Percentiles rank a stretch among this genome's conserved stretches.
Evolutionary conservation across 2,113 vertebrate species (phyloP).

Genomic region (Craseonycteris thonglongyai): DNA sequence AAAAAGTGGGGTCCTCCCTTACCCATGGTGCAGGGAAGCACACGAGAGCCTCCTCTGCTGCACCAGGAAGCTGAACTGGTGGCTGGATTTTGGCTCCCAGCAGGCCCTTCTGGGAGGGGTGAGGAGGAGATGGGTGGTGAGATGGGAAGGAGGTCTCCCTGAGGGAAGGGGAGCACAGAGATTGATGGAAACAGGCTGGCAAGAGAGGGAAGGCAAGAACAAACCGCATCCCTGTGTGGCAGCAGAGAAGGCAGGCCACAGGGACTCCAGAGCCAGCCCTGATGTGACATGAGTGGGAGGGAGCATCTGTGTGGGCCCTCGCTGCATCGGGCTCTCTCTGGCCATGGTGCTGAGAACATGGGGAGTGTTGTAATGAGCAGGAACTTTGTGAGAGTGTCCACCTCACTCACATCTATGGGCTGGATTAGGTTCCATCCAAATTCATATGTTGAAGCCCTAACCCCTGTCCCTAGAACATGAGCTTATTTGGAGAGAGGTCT

Average conservation of each 20-base stretch:
- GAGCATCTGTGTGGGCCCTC: neutral
- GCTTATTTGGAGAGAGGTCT: neutral
- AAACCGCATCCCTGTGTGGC: fast-evolving
- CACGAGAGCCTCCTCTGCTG: fast-evolving
- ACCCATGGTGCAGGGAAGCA: fast-evolving
- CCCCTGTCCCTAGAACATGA: neutral
- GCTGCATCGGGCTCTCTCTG: neutral
- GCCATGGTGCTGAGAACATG: neutral
- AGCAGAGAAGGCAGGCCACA: neutral
- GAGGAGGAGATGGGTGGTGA: neutral
- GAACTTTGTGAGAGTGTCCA: neutral
- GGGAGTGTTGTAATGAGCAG: neutral
- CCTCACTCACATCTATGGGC: neutral
- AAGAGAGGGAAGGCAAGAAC: neutral
- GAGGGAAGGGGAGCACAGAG: neutral
- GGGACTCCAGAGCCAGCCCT: neutral
- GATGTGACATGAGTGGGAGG: too few species aligned
- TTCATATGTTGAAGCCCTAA: neutral
- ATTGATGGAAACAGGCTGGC: neutral
- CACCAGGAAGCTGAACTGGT: fast-evolving
- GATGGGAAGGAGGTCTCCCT: neutral
- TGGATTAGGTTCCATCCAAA: too few species aligned
- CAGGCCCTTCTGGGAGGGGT: neutral
- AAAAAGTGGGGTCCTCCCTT: neutral
- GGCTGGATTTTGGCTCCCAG: fast-evolving